A percentile compares a stretch with the other conserved stretches of the same genome.
phyloP scores from a whole-genome alignment of 2,113 vertebrate genomes.

The Tetrax tetrax region DNA sequence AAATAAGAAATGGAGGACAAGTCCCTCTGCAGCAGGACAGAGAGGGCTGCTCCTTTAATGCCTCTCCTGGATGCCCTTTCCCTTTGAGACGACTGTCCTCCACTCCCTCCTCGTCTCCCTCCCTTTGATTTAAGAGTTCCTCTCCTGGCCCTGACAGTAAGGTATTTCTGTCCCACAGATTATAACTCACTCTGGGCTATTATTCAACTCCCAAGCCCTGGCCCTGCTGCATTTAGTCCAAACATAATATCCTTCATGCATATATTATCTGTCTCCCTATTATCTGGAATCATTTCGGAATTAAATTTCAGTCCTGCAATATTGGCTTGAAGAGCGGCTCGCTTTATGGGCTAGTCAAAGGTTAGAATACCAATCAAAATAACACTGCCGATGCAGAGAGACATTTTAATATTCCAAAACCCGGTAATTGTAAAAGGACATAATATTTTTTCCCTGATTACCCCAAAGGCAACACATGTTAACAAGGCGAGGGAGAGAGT shows the following conservation, averaged over 20 bases:
- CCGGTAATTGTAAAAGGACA: slow-evolving; percentile 98
- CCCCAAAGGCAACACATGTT: slow-evolving; percentile 88
- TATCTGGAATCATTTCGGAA: slow-evolving; percentile 98
- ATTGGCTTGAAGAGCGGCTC: slow-evolving; percentile 88
- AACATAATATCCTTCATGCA: slow-evolving; percentile 99
- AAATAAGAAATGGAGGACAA: background rate
- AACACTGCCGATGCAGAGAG: slow-evolving; percentile 92
- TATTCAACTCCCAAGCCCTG: slow-evolving; percentile 96
- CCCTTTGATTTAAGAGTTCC: slow-evolving; percentile 94
- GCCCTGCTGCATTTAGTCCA: slow-evolving; percentile 89
- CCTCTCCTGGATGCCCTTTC: slow-evolving; percentile 66
- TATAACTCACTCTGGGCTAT: slow-evolving; percentile 92
- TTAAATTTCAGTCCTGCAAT: slow-evolving; percentile 95
- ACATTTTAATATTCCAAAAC: slow-evolving; percentile 99
- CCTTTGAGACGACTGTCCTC: slow-evolving; percentile 53
- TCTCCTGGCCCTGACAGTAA: slow-evolving; percentile 94
- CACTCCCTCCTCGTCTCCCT: slow-evolving; percentile 48
- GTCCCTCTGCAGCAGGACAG: background rate
- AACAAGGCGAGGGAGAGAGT: slow-evolving; percentile 83
- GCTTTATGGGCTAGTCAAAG: slow-evolving; percentile 97
- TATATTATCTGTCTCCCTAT: slow-evolving; percentile 99
- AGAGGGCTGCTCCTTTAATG: slow-evolving; percentile 31
- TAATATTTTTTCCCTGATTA: slow-evolving; percentile 93
- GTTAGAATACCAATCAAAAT: slow-evolving; percentile 99
- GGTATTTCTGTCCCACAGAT: slow-evolving; percentile 96